Base-by-base conservation (phyloP, 2,888 invertebrate species). In the Melanotus villosus region DNA sequence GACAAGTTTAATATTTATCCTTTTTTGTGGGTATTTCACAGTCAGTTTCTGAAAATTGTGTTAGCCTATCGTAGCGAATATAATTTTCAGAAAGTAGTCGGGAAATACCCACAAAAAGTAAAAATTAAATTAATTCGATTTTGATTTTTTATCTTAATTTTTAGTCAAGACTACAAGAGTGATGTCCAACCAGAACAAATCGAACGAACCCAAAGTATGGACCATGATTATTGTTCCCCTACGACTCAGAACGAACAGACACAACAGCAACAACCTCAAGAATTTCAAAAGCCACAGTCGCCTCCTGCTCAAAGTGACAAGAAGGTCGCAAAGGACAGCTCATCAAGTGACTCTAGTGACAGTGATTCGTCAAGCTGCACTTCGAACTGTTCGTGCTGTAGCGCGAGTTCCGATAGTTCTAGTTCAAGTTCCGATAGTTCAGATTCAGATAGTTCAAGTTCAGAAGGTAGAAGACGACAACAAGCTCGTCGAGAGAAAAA, bases 331-430 rank as follows among this genome's bases (percentile, higher is more conserved):
- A 85, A 78, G 79, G 85, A 78, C 71, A 91, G 91, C 16, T 92
- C 93, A 0, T 92, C 93, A 0, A 93, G 92, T 79, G 91, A 90
- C 76, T 92, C 93, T 16, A 93, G 93, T 72, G 92, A 91, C 76
- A 92, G 92, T 71, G 90, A 89, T 75, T 92, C 93, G 0, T 88
- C 88, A 0, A 93, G 92, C 79, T 94, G 94, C 79, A 92, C 93
- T 0, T 91, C 93, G 0, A 94, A 94, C 80, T 95, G 95, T 79
- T 94, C 93, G 73, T 95, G 95, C 73, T 95, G 95, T 80, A 92
- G 91, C 60, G 91, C 90, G 66, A 89, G 89, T 57, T 92, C 93
- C 0, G 90, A 89, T 3, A 90, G 90, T 69, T 83, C 80, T 1
- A 80, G 82, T 65, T 79, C 80, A 0, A 80, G 79, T 54, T 83